These are phyloP conservation scores for Barnardius zonarius DNA, from an alignment of 2,113 vertebrate species.

Conservation along the genomic window DNA sequence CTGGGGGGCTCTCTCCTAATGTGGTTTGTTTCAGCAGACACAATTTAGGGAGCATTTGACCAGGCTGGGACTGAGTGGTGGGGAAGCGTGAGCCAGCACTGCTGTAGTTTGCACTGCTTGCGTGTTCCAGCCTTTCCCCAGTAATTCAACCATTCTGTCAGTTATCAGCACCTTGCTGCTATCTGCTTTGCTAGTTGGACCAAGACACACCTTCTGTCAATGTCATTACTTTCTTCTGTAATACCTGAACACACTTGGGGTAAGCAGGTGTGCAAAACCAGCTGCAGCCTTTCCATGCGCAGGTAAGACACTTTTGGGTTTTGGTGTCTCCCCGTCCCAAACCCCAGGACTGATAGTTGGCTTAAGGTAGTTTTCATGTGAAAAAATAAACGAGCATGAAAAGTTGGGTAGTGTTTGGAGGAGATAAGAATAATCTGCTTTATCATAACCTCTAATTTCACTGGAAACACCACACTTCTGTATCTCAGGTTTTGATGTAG, in stretches of 20 bases:
- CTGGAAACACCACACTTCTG: rapidly evolving
- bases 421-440: not conserved
- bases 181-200: not conserved
- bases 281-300: not conserved
- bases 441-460: not conserved
- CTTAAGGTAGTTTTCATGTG: not conserved
- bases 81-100: not conserved
- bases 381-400: not conserved
- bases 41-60: not conserved
- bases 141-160: rapidly evolving
- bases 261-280: not conserved
- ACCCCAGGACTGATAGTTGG: not conserved
- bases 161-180: not conserved
- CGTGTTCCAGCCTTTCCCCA: not conserved
- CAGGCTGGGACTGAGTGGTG: rapidly evolving
- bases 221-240: not conserved
- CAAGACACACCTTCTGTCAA: conserved; percentile 5
- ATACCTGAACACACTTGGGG: rapidly evolving
- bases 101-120: rapidly evolving
- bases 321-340: too few species aligned
- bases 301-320: not conserved
- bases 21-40: not conserved
- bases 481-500: not conserved
- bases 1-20: not conserved
- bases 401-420: not conserved